Conservation (phyloP, 2,797 vertebrate species). For the Pelobates cultripes region DNA sequence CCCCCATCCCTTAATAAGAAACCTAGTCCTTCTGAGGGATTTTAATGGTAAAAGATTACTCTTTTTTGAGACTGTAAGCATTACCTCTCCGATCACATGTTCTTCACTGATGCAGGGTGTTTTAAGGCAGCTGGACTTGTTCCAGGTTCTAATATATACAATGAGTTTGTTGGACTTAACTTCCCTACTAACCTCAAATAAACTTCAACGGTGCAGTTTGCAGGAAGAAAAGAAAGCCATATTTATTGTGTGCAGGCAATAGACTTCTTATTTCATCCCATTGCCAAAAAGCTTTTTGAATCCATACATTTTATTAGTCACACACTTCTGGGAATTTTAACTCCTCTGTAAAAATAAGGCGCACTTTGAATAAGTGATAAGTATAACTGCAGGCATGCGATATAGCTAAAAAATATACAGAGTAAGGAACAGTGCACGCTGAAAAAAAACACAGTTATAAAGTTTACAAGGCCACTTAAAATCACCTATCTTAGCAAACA, state of each 20-base stretch:
- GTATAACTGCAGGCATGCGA: not conserved
- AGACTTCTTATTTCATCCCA: no score
- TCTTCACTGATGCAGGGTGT: conserved; percentile 26
- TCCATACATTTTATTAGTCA: no score
- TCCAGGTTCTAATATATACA: conserved; percentile 43
- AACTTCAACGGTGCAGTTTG: conserved; percentile 17
- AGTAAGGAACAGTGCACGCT: no score
- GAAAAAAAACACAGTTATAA: no score
- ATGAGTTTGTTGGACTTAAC: conserved; percentile 17
- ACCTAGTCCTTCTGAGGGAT: not conserved
- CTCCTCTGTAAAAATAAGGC: not conserved
- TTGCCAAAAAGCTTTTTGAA: no score
- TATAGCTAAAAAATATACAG: not conserved
- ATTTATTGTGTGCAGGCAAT: not conserved
- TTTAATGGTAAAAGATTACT: not conserved
- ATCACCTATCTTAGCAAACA: no score
- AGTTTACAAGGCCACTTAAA: no score
- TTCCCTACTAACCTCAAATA: conserved; percentile 42
- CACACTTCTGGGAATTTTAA: no score
- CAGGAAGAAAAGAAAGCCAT: not conserved
- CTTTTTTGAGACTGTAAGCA: not conserved
- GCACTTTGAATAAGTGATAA: not conserved
- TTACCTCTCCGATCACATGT: not conserved
- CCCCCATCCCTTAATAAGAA: not conserved
- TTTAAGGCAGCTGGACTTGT: conserved; percentile 28